A percentile compares a stretch with the other conserved stretches of the same genome.
phyloP scores from a whole-genome alignment of 1,140 invertebrate genomes.

The Penaeus indicus region DNA sequence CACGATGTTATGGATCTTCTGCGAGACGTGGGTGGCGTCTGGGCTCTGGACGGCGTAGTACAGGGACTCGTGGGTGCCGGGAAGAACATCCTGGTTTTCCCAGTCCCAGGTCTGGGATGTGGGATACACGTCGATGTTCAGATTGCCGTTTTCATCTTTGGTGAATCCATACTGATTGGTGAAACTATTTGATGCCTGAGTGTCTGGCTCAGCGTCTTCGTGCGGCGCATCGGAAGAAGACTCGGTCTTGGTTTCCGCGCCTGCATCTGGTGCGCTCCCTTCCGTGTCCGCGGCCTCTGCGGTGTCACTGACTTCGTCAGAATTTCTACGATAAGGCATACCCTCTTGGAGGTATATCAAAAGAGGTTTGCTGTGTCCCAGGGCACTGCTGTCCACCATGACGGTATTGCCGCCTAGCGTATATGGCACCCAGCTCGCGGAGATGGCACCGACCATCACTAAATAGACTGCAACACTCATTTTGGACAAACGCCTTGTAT shows the following conservation, averaged over 20 bases:
- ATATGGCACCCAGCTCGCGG: conserved; percentile 37
- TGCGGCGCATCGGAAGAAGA: no score
- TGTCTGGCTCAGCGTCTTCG: no score
- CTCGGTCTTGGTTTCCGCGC: background rate
- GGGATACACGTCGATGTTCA: conserved; percentile 13
- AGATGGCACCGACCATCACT: background rate
- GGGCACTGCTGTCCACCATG: conserved; percentile 43
- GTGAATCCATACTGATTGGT: conserved; percentile 18
- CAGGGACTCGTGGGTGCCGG: background rate
- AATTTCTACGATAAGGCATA: conserved; percentile 34
- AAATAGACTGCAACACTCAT: background rate
- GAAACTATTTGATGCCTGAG: background rate
- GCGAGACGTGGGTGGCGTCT: conserved; percentile 39
- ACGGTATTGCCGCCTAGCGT: conserved; percentile 43
- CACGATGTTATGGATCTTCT: conserved; percentile 57
- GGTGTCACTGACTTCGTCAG: background rate
- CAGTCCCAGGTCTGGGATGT: conserved; percentile 17
- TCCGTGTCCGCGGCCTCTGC: background rate
- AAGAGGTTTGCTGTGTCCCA: conserved; percentile 47
- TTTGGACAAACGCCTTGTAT: no score
- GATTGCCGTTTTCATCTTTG: background rate
- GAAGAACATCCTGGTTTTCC: conserved; percentile 11
- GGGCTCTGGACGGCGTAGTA: conserved; percentile 51
- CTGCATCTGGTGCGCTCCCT: background rate
- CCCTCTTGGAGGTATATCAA: conserved; percentile 35